Percentiles rank a stretch among this genome's conserved stretches.
Conservation (phyloP, 2,888 invertebrate species). For the Lordiphosa fenestrarum region DNA sequence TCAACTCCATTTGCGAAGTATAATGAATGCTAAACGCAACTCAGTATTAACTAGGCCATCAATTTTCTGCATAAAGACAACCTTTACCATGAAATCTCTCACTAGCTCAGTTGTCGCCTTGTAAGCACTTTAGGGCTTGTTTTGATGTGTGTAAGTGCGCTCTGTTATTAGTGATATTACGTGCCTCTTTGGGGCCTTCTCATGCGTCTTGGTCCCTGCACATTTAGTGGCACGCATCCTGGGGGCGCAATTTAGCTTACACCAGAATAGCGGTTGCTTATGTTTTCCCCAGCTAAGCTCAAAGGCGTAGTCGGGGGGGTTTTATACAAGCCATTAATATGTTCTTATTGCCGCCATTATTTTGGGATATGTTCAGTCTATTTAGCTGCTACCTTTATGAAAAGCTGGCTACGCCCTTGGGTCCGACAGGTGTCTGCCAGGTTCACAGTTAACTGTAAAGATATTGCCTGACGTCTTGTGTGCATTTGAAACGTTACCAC, state of each 20-base stretch:
- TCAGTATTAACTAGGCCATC: not conserved
- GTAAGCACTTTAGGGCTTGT: not conserved
- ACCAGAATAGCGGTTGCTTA: slow-evolving; percentile 39
- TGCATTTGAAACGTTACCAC: slow-evolving; percentile 10
- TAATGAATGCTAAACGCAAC: too few relatives aligned
- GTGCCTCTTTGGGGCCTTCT: slow-evolving; percentile 29
- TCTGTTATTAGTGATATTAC: slow-evolving; percentile 33
- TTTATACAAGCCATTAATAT: too few relatives aligned
- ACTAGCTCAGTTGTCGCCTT: slow-evolving; percentile 19
- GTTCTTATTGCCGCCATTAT: too few relatives aligned
- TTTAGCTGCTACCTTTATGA: too few relatives aligned
- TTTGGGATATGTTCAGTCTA: too few relatives aligned
- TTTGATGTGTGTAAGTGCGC: slow-evolving; percentile 5
- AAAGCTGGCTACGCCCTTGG: too few relatives aligned
- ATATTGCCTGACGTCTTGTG: slow-evolving; percentile 12
- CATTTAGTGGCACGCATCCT: slow-evolving; percentile 19
- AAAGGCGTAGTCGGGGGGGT: too few relatives aligned
- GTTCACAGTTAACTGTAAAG: slow-evolving; percentile 4
- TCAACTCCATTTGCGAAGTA: too few relatives aligned
- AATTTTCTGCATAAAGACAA: slow-evolving; percentile 4
- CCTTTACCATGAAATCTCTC: not conserved
- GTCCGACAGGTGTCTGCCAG: too few relatives aligned
- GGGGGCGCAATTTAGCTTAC: slow-evolving; percentile 51
- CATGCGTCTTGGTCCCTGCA: slow-evolving; percentile 13
- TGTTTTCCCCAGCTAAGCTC: slow-evolving; percentile 4